Evolutionary conservation across 2,797 vertebrate species (phyloP), one percentile per base, ranked within the genome.

Genomic region (Helarctos malayanus): DNA sequence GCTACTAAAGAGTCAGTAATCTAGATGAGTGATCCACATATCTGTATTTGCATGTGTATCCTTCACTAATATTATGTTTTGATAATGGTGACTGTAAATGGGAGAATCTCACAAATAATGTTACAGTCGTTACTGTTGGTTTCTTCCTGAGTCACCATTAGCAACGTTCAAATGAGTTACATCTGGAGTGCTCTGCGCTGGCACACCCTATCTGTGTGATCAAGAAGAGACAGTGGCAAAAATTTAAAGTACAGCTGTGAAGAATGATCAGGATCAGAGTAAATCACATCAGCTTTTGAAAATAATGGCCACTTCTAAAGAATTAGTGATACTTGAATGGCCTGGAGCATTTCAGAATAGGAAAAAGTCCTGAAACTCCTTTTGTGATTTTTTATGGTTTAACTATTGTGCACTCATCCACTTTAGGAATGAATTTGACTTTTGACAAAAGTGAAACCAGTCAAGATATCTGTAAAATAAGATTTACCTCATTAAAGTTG

Each of bases 401-500:
- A 47, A 49, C 18, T 86, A 18, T 5, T 78, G 2, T 32, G 23
- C 52, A 35, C 10, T 97, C 52, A 90, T 52, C 4, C n/a, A 87
- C 25, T 91, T 56, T 13, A 83, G 7, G 19, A 95, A 92, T 63
- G 71, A 97, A 93, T 41, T 5, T 90, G 23, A 61, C 56, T 96
- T 97, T 88, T 89, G 41, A 97, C 89, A 97, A 96, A 1, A 79
- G 12, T 27, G 94, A 3, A 7, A 3, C 11, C 13, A 59, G 68
- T 41, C 32, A 94, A 78, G 0, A 0, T 75, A 91, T 32, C 85
- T 54, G 92, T 25, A 32, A 49, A 95, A 93, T 52, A 83, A 97
- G 97, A 93, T 87, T 96, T 90, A 96, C 94, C 56, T 98, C 88
- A 97, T 97, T 97, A 95, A 98, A 97, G 14, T 94, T 98, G 85